phyloP scores from a whole-genome alignment of 2,113 vertebrate species.

The Clarias gariepinus region DNA sequence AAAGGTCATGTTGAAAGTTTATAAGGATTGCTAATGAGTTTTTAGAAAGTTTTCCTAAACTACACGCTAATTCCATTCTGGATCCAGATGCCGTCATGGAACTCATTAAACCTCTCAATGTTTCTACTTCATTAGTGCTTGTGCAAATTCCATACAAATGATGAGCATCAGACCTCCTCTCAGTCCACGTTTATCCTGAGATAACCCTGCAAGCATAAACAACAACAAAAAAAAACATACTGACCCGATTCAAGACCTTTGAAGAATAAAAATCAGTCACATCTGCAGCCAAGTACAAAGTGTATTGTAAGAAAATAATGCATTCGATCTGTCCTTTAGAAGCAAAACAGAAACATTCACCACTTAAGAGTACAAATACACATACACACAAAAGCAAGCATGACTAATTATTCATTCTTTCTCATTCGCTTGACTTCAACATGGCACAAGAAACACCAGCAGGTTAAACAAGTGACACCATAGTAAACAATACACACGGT shows the following conservation, averaged over 20 bases:
- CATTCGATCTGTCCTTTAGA: slow-evolving; percentile 40
- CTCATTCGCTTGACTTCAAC: slow-evolving; percentile 5
- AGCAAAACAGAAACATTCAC: slow-evolving; percentile 15
- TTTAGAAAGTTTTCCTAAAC: not conserved
- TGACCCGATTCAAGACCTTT: not conserved
- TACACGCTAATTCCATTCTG: not conserved
- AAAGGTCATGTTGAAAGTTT: not conserved
- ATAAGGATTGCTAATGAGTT: no score
- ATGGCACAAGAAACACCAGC: slow-evolving; percentile 40
- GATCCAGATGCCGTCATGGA: not conserved
- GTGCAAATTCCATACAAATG: slow-evolving; percentile 1
- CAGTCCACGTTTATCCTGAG: not conserved
- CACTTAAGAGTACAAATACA: slow-evolving; percentile 14
- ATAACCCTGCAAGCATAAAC: not conserved
- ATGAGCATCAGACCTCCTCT: not conserved
- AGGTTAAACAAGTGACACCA: slow-evolving; percentile 36
- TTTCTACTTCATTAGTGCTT: not conserved
- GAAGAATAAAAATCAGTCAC: not conserved
- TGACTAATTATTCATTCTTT: slow-evolving; percentile 25
- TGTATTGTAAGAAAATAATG: slow-evolving; percentile 60
- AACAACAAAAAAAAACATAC: not conserved
- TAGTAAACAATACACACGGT: slow-evolving; percentile 46
- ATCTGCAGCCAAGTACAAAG: slow-evolving; percentile 50
- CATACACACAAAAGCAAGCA: slow-evolving; percentile 17
- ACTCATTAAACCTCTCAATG: not conserved